These are phyloP conservation scores for Monopterus albus DNA, from an alignment of 2,113 vertebrate genomes.

Conservation along the genomic window DNA sequence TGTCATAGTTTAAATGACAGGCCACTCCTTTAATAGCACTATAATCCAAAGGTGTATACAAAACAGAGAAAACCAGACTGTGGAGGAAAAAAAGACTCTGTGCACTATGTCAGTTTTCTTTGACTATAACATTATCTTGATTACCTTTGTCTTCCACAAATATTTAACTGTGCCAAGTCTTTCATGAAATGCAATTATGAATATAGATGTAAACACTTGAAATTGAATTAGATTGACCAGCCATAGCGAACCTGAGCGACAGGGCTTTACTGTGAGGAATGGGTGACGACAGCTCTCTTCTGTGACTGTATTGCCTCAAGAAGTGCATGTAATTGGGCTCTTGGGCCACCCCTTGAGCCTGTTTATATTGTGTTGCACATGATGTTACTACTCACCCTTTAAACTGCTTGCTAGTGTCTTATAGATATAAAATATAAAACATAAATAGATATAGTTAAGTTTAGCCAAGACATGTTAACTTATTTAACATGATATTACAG, in stretches of 20 bases:
- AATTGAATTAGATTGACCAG: neutral
- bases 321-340: constrained; percentile 64
- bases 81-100: neutral
- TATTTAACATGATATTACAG: neutral
- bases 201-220: constrained; percentile 14
- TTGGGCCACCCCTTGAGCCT: constrained; percentile 65
- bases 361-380: constrained; percentile 64
- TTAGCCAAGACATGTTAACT: no score
- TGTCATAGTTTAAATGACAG: constrained; percentile 17
- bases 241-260: constrained; percentile 16
- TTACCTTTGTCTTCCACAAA: neutral
- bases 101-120: neutral
- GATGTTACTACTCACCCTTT: constrained; percentile 50
- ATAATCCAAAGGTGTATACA: no score
- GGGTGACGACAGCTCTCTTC: constrained; percentile 46
- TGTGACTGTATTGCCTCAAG: constrained; percentile 65
- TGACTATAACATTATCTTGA: neutral
- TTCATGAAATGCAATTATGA: constrained; percentile 16
- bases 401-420: constrained; percentile 12
- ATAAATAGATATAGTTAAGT: no score
- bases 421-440: constrained; percentile 16
- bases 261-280: constrained; percentile 50
- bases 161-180: neutral
- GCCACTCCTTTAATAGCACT: constrained; percentile 11
- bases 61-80: neutral